These are phyloP conservation scores for Orbicella faveolata DNA, from an alignment of 64 coral and sea anemone species.

Conservation along the genomic window DNA sequence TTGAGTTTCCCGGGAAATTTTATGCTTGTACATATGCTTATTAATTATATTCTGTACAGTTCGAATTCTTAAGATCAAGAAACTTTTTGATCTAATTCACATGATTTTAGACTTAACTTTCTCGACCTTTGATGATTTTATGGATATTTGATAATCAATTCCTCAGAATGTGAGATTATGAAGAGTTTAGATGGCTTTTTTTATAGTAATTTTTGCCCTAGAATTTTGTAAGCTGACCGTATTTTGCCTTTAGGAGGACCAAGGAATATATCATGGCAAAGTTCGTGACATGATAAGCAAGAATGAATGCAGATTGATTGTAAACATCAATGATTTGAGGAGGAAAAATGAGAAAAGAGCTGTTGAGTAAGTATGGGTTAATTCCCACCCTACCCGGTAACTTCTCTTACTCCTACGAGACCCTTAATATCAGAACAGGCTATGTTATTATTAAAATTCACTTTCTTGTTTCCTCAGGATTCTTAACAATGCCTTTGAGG, in stretches of 20 bases:
- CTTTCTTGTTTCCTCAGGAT: conserved; percentile 60
- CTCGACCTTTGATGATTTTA: neutral
- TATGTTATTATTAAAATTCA: too few species aligned
- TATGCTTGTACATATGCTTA: neutral
- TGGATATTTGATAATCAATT: neutral
- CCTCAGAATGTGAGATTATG: too few species aligned
- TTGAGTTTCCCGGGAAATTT: conserved; percentile 35
- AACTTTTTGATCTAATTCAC: too few species aligned
- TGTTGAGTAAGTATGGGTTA: conserved; percentile 58
- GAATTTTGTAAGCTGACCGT: neutral
- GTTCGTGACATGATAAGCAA: conserved; percentile 95
- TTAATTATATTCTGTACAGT: neutral
- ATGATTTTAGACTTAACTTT: neutral
- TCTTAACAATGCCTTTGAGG: conserved; percentile 96
- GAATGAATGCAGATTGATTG: conserved; percentile 79
- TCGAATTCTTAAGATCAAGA: too few species aligned
- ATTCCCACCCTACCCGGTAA: neutral
- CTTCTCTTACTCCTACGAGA: neutral
- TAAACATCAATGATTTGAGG: conserved; percentile 94
- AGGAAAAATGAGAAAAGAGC: conserved; percentile 98
- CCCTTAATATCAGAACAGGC: neutral
- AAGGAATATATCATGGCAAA: conserved; percentile 97
- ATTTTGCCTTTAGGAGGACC: conserved; percentile 70
- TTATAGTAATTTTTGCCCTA: neutral
- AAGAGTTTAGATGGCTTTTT: neutral